These are phyloP conservation scores for Hemiprocne comata DNA, from an alignment of 2,113 vertebrate genomes.

Conservation along the genomic window DNA sequence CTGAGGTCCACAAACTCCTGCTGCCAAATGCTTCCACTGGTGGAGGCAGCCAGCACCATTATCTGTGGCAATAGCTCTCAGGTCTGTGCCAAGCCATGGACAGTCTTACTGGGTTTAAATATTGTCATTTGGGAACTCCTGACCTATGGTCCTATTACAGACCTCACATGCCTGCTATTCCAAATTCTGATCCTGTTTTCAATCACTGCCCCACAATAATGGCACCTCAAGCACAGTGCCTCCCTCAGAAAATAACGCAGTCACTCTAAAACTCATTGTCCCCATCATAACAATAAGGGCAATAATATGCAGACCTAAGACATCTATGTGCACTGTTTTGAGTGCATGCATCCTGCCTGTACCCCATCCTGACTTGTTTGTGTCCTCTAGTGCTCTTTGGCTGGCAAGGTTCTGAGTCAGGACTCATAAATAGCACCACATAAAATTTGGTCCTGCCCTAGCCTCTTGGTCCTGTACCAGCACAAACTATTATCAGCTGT, in stretches of 20 bases:
- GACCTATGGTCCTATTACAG: background rate
- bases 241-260: background rate
- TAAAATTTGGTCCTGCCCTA: background rate
- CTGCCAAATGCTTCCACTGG: background rate
- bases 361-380: background rate
- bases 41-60: background rate
- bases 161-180: background rate
- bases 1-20: background rate
- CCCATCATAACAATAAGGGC: background rate
- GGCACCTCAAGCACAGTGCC: background rate
- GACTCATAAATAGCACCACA: background rate
- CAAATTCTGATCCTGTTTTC: background rate
- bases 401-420: background rate
- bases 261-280: background rate
- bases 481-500: background rate
- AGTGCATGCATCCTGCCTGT: background rate
- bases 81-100: background rate
- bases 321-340: background rate
- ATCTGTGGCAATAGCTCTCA: background rate
- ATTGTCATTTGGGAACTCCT: fast-evolving
- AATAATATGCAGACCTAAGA: background rate
- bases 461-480: background rate
- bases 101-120: background rate
- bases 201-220: background rate
- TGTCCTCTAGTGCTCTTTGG: background rate